Conservation (phyloP, 37 sponge, comb jelly and placozoan genomes). For the Mnemiopsis leidyi region DNA sequence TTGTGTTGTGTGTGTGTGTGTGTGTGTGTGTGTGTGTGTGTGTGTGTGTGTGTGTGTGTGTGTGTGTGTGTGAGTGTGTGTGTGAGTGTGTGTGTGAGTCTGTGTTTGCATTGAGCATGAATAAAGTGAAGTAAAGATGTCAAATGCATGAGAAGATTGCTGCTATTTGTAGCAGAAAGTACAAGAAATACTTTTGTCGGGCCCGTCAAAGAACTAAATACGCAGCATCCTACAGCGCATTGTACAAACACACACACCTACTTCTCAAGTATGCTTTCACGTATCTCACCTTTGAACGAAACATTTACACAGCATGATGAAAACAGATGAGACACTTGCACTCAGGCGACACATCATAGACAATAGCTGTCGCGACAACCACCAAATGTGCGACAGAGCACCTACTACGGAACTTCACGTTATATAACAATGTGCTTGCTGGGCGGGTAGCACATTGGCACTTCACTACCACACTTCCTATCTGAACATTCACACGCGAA, state of each 20-base stretch:
- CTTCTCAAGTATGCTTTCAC: too few relatives aligned
- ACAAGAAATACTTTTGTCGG: not conserved
- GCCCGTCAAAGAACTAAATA: not conserved
- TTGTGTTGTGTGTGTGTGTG: too few relatives aligned
- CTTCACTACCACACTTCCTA: not conserved
- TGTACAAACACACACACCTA: not conserved
- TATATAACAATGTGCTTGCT: too few relatives aligned
- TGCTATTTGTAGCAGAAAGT: not conserved
- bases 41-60: not conserved
- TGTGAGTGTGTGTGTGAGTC: not conserved
- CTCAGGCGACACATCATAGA: too few relatives aligned
- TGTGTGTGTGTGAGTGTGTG: not conserved
- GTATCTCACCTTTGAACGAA: too few relatives aligned
- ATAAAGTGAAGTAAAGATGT: too few relatives aligned
- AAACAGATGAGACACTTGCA: too few relatives aligned
- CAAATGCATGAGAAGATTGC: too few relatives aligned
- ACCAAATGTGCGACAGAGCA: too few relatives aligned
- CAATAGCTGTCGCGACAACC: too few relatives aligned
- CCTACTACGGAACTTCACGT: too few relatives aligned
- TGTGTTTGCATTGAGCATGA: not conserved
- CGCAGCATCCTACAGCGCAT: not conserved
- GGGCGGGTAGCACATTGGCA: not conserved
- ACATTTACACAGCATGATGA: too few relatives aligned
- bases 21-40: not conserved
- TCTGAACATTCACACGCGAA: not conserved